phyloP scores from a whole-genome alignment of 2,113 vertebrate species.

The Ammodytes dubius region DNA sequence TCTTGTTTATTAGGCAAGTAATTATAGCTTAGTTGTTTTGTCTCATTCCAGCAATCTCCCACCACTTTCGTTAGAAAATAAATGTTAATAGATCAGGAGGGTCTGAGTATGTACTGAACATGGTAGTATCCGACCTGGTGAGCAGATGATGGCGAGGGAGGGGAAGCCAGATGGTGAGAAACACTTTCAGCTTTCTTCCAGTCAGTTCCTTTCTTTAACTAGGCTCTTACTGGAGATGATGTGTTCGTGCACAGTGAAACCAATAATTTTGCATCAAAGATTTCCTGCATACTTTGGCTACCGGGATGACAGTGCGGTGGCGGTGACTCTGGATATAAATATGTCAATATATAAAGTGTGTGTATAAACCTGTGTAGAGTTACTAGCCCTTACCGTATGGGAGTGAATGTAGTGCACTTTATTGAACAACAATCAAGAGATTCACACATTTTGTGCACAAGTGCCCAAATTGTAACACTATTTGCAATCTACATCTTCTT shows the following conservation, averaged over 20 bases:
- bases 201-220: constrained; percentile 8
- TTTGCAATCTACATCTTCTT: not conserved
- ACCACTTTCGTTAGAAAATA: constrained; percentile 17
- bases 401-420: not conserved
- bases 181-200: constrained; percentile 27
- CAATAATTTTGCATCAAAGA: not conserved
- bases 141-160: constrained; percentile 26
- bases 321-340: not conserved
- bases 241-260: constrained; percentile 27
- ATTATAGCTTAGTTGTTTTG: constrained; percentile 22
- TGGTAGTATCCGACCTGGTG: constrained; percentile 18
- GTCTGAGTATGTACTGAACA: not conserved
- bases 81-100: constrained; percentile 9
- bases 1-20: constrained; percentile 39
- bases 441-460: not conserved
- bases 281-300: not conserved
- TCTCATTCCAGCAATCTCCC: constrained; percentile 18
- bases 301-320: not conserved
- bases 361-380: not conserved
- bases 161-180: constrained; percentile 18
- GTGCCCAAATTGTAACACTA: not conserved
- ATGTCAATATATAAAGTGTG: not conserved
- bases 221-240: constrained; percentile 26
- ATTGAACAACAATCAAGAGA: too few species aligned
- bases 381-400: not conserved